Evolutionary conservation across 1,140 invertebrate species (phyloP).

Genomic region (Bursaphelenchus mucronatus): DNA sequence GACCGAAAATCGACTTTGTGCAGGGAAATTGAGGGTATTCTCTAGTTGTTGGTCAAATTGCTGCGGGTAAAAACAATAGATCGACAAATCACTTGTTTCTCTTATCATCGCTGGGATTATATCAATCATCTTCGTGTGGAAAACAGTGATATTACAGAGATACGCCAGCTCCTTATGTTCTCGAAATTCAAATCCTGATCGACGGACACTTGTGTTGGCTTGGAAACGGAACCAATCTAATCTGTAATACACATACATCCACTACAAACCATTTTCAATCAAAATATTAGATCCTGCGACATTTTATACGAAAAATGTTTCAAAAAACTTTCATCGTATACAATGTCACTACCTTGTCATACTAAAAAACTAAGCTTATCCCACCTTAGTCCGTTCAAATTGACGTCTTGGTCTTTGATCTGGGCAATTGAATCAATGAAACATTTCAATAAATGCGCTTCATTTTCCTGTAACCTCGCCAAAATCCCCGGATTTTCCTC

Average conservation of each 20-base stretch:
- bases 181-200: slow-evolving; percentile 75
- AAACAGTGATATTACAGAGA: slow-evolving; percentile 88
- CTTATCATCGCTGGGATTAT: slow-evolving; percentile 92
- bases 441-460: slow-evolving; percentile 85
- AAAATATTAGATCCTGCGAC: slow-evolving; percentile 4
- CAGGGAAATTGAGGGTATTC: slow-evolving; percentile 45
- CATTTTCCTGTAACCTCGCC: slow-evolving; percentile 80
- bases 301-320: too few species aligned
- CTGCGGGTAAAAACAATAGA: slow-evolving; percentile 71
- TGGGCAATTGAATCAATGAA: slow-evolving; percentile 81
- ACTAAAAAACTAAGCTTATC: not conserved
- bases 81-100: slow-evolving; percentile 90
- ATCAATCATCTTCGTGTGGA: slow-evolving; percentile 97
- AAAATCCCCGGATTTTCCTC: slow-evolving; percentile 70
- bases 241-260: slow-evolving; percentile 74
- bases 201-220: slow-evolving; percentile 81
- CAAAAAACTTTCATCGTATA: too few species aligned
- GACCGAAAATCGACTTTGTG: slow-evolving; percentile 73
- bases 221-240: slow-evolving; percentile 90
- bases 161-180: slow-evolving; percentile 81
- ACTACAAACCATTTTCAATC: slow-evolving; percentile 19
- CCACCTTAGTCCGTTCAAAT: not conserved
- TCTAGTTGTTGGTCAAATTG: slow-evolving; percentile 50
- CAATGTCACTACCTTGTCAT: not conserved
- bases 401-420: slow-evolving; percentile 62